A percentile compares a stretch with the other conserved stretches of the same genome.
These are phyloP conservation scores for Sciurus niger DNA, from an alignment of 2,113 vertebrate genomes.

Conservation along the genomic window DNA sequence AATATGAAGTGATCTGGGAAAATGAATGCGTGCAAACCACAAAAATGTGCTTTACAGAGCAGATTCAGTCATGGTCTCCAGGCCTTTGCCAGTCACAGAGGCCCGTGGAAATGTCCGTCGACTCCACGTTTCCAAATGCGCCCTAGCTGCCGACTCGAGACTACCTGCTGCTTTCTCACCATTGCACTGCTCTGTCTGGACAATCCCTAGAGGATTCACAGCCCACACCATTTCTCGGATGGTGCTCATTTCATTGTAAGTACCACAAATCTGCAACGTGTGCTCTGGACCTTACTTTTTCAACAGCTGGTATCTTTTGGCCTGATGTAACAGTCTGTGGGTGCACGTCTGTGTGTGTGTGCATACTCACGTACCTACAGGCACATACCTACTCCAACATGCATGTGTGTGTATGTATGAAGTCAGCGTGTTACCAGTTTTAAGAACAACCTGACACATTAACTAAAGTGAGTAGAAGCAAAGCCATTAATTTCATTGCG, in stretches of 20 bases:
- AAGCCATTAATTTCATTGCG: not conserved
- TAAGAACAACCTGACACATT: not conserved
- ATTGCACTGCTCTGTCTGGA: not conserved
- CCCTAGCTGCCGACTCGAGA: no score
- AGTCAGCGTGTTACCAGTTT: not conserved
- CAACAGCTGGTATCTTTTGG: not conserved
- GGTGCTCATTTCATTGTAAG: not conserved
- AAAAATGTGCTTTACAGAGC: not conserved
- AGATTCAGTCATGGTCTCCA: not conserved
- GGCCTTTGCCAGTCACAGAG: not conserved
- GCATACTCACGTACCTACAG: not conserved
- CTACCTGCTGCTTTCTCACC: fast-evolving
- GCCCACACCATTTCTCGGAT: no score
- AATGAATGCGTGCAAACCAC: not conserved
- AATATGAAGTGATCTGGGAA: not conserved
- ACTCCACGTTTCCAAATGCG: not conserved
- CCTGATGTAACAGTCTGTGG: not conserved
- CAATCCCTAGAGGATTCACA: fast-evolving
- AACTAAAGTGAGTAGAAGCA: not conserved
- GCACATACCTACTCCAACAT: not conserved
- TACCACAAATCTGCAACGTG: not conserved
- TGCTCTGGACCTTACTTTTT: not conserved
- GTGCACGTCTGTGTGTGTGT: not conserved
- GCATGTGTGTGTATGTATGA: no score
- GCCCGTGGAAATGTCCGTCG: not conserved